Evolutionary conservation across 2,797 vertebrate species (phyloP).

Genomic region (Margarornis squamiger): DNA sequence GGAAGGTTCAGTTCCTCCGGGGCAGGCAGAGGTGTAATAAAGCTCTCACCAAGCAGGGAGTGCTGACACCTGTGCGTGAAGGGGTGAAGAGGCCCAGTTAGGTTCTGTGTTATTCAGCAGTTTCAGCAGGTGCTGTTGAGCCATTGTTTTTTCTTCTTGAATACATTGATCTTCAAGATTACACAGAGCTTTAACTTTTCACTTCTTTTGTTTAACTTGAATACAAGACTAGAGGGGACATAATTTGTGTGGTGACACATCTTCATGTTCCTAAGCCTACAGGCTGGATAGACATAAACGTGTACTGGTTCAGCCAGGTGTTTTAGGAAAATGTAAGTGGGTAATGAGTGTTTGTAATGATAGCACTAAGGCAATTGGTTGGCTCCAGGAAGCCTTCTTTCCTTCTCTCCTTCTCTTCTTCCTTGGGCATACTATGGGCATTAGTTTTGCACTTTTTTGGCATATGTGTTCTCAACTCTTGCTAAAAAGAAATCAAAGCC

Average conservation of each 20-base stretch:
- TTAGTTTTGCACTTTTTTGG: background rate
- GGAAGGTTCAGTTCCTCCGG: background rate
- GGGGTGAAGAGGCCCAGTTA: background rate
- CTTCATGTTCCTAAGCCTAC: background rate
- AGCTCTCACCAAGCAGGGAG: background rate
- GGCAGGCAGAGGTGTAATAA: background rate
- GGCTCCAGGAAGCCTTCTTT: background rate
- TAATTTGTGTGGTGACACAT: background rate
- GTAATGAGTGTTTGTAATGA: background rate
- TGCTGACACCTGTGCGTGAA: background rate
- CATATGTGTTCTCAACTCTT: background rate
- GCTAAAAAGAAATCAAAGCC: background rate
- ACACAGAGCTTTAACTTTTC: background rate
- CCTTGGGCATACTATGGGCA: background rate
- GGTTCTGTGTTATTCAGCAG: background rate
- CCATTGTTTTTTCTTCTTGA: background rate
- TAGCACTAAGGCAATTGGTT: background rate
- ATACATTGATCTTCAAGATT: background rate
- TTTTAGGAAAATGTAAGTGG: fast-evolving
- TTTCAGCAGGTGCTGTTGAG: background rate
- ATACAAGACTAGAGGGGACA: background rate
- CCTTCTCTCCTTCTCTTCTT: background rate
- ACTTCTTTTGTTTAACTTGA: background rate
- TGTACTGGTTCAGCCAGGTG: background rate
- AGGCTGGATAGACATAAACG: background rate